Conservation (phyloP, 2,797 vertebrate genomes). For the Percopsis omiscomaycus region DNA sequence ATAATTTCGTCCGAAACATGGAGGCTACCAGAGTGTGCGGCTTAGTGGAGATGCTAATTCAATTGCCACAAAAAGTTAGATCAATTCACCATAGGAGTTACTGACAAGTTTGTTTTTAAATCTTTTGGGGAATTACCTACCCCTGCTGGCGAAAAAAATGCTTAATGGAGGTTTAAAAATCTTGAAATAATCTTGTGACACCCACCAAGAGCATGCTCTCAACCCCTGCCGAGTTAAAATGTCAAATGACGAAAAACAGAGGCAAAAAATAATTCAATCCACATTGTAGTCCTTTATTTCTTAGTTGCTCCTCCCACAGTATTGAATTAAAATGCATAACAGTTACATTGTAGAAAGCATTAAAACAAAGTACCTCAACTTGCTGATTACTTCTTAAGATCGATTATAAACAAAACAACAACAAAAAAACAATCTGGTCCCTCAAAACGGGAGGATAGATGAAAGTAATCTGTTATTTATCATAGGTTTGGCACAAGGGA, state of each 20-base stretch:
- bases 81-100: no score
- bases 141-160: no score
- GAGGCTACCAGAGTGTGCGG: no score
- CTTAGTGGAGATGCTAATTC: no score
- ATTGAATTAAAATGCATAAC: slow-evolving; percentile 99
- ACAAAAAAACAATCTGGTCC: slow-evolving; percentile 89
- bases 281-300: slow-evolving; percentile 98
- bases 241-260: slow-evolving; percentile 16
- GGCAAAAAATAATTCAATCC: slow-evolving; percentile 61
- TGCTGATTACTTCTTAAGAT: slow-evolving; percentile 95
- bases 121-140: no score
- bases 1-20: no score
- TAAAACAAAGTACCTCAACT: slow-evolving; percentile 99
- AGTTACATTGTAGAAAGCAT: slow-evolving; percentile 99
- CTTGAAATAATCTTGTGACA: no score
- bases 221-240: slow-evolving; percentile 4
- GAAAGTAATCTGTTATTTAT: slow-evolving; percentile 91
- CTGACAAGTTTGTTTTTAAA: no score
- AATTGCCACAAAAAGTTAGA: no score
- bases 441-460: slow-evolving; percentile 89
- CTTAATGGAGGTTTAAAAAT: no score
- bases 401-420: slow-evolving; percentile 97
- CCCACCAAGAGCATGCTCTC: slow-evolving; percentile 20
- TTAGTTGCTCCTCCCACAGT: slow-evolving; percentile 97
- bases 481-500: slow-evolving; percentile 95